phyloP scores from a whole-genome alignment of 1,140 invertebrate genomes.

The Saccostrea echinata region DNA sequence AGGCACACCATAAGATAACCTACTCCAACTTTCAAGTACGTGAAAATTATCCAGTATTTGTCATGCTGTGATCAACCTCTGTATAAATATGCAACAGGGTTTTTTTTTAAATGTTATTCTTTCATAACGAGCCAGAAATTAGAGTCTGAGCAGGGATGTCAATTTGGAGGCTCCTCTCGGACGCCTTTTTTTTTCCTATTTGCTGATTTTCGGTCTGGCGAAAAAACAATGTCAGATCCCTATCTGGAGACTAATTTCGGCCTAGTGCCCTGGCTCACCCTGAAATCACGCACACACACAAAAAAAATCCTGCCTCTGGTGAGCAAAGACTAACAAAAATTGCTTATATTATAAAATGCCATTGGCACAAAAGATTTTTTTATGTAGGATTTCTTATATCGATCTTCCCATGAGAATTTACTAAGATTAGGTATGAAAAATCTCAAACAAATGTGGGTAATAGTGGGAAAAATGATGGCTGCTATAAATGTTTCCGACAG shows the following conservation, averaged over 20 bases:
- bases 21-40: conserved; percentile 1
- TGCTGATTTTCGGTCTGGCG: not conserved
- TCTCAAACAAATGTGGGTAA: not conserved
- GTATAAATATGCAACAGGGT: not conserved
- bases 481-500: not conserved
- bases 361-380: not conserved
- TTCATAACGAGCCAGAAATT: conserved; percentile 1
- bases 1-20: not conserved
- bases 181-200: not conserved
- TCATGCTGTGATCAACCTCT: conserved; percentile 6
- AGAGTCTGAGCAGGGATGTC: not conserved
- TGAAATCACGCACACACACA: not conserved
- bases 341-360: not conserved
- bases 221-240: conserved; percentile 14
- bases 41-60: not conserved
- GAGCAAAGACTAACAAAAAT: not conserved
- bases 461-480: not conserved
- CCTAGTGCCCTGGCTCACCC: not conserved
- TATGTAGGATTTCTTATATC: not conserved
- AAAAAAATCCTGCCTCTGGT: not conserved
- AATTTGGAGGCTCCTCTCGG: not conserved
- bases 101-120: conserved; percentile 6
- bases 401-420: conserved; percentile 2
- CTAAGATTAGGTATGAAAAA: not conserved
- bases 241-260: not conserved